Evolutionary conservation across 2,113 vertebrate species (phyloP).

Genomic region (Serinus canaria): DNA sequence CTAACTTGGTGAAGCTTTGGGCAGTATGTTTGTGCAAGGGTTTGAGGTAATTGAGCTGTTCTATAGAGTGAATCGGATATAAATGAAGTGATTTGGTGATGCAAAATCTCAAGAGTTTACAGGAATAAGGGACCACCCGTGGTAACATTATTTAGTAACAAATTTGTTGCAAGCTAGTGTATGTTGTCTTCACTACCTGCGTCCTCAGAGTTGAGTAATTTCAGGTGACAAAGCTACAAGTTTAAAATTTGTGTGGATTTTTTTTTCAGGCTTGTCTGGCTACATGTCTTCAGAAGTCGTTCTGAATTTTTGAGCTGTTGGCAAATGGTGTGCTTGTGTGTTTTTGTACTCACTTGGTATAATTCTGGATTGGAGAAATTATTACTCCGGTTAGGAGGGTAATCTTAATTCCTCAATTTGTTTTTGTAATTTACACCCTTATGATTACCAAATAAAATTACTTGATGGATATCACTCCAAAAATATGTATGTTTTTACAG

Average conservation of each 20-base stretch:
- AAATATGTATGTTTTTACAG: rapidly evolving
- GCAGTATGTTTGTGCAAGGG: not conserved
- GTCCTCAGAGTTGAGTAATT: not conserved
- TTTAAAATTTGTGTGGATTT: not conserved
- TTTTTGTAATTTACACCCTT: not conserved
- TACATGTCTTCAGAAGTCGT: not conserved
- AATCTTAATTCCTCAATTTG: not conserved
- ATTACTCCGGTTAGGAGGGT: not conserved
- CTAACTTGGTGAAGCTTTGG: not conserved
- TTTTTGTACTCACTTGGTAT: not conserved
- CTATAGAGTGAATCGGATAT: rapidly evolving
- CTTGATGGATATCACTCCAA: not conserved
- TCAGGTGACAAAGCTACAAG: not conserved
- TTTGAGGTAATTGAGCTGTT: not conserved
- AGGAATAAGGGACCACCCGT: not conserved
- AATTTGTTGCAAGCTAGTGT: not conserved
- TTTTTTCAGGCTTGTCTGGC: not conserved
- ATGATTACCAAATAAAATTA: not conserved
- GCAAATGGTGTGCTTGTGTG: rapidly evolving
- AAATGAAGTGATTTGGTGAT: not conserved
- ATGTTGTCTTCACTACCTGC: not conserved
- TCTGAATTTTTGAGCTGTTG: not conserved
- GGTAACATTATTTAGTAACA: not conserved
- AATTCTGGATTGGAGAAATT: not conserved
- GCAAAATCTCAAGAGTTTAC: not conserved